phyloP scores from a whole-genome alignment of 2,797 vertebrate species.

The Takifugu ocellatus region DNA sequence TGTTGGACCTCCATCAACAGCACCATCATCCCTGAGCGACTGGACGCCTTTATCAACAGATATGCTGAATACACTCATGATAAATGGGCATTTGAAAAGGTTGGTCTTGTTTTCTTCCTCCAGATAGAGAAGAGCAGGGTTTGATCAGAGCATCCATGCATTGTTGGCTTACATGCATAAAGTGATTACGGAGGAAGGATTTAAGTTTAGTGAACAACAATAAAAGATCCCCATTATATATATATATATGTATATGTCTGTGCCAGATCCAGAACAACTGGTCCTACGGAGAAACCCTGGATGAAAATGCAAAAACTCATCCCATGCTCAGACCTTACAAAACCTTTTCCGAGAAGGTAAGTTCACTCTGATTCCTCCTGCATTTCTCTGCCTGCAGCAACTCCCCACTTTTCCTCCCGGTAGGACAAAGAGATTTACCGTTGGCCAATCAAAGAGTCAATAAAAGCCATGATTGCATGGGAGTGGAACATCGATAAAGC shows the following conservation, averaged over 20 bases:
- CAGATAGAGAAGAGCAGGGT: background rate
- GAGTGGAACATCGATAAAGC: constrained; percentile 94
- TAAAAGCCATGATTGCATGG: constrained; percentile 97
- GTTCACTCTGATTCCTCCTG: background rate
- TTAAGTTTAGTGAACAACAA: background rate
- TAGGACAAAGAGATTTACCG: constrained; percentile 97
- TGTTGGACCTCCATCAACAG: constrained; percentile 57
- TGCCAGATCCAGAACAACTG: constrained; percentile 93
- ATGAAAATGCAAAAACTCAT: constrained; percentile 90
- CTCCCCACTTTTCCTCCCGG: background rate
- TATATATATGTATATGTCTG: background rate
- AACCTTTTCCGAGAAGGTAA: constrained; percentile 94
- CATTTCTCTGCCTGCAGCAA: background rate
- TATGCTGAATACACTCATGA: constrained; percentile 92
- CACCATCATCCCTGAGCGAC: constrained; percentile 91
- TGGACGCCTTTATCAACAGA: constrained; percentile 91
- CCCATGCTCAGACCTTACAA: constrained; percentile 95
- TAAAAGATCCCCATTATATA: background rate
- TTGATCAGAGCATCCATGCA: background rate
- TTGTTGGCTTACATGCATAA: too few species aligned
- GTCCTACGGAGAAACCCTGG: constrained; percentile 87
- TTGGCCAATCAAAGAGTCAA: constrained; percentile 95
- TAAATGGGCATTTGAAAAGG: constrained; percentile 95
- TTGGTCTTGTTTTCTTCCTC: constrained; percentile 32
- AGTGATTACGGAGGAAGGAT: background rate